These are phyloP conservation scores for Drosophila trapezifrons DNA, from an alignment of 1,140 invertebrate species.

Conservation along the genomic window DNA sequence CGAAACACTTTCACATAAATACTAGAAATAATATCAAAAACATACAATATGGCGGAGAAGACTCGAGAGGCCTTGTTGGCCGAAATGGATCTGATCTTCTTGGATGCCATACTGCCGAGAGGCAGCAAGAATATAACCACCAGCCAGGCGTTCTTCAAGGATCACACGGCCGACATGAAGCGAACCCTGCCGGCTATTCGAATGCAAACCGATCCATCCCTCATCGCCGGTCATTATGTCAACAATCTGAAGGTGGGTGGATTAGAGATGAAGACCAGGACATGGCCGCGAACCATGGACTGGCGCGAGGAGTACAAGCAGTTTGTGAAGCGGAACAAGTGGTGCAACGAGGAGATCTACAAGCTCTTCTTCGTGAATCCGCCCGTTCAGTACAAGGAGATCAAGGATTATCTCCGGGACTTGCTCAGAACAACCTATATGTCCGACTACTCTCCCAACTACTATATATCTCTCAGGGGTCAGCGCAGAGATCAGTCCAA, in stretches of 20 bases:
- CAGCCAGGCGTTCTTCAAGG: conserved; percentile 34
- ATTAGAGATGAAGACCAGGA: conserved; percentile 34
- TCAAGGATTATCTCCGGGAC: conserved; percentile 50
- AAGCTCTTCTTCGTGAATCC: conserved; percentile 63
- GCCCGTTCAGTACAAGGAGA: conserved; percentile 35
- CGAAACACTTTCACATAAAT: conserved; percentile 6
- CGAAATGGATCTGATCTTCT: conserved; percentile 37
- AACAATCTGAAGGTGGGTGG: conserved; percentile 60
- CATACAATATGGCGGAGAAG: conserved; percentile 14
- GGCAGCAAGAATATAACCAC: conserved; percentile 27
- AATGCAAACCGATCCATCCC: conserved; percentile 49
- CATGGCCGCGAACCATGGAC: conserved; percentile 65
- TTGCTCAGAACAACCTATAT: conserved; percentile 49
- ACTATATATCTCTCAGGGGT: conserved; percentile 42
- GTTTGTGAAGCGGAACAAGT: conserved; percentile 56
- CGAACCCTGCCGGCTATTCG: background rate
- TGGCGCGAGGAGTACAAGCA: conserved; percentile 68
- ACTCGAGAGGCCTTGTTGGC: conserved; percentile 1
- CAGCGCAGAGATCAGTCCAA: background rate
- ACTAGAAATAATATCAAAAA: background rate
- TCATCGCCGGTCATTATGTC: conserved; percentile 58
- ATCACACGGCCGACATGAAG: conserved; percentile 29
- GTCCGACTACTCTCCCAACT: conserved; percentile 55
- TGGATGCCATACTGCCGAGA: conserved; percentile 36
- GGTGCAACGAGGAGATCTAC: conserved; percentile 66